Evolutionary conservation across 2,797 vertebrate species (phyloP), one percentile per base, ranked within the genome.

Genomic region (Phoeniculus purpureus): DNA sequence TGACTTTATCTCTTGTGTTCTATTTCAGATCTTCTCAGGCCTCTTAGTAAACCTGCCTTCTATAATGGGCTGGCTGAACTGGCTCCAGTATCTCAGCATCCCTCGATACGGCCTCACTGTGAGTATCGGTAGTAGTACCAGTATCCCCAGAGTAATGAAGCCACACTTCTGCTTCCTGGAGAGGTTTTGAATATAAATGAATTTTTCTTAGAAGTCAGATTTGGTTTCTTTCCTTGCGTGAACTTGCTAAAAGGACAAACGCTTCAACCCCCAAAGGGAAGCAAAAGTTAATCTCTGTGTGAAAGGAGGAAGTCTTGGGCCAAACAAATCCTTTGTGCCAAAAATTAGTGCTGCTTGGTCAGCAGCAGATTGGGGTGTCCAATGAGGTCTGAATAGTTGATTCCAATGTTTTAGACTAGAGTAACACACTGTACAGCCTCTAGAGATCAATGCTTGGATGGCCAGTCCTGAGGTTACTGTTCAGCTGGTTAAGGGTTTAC

Each of bases 81-180:
- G 97, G 96, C 95, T 97, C 48, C 95, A 97, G 52, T 97, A 97
- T 78, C 93, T 97, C 61, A 97, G 96, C 88, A 97, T 97, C 55
- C 96, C 95, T 15, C 86, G 95, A 90, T 97, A 97, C 0, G 96
- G 97, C 65, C 83, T 97, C 48, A 96, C 95, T 43, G 96, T 97
- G 48, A 96, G 96, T 95, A 94, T 43, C 16, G 64, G 82, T 81
- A 92, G 14, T 51, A 48, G 17, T 37, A 55, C 12, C 1, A 2
- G 23, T 82, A 31, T 74, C 29, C 58, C 76, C 29, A 72, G 66
- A 40, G 45, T 85, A 72, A 62, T 13, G 27, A 34, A 75, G 54
- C 50, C 56, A 81, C 17, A 18, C 31, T 78, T 43, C 45, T 55
- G 31, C 54, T 76, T 88, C n/a, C 51, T 89, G 50, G 25, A 76